phyloP scores from a whole-genome alignment of 2,888 invertebrate genomes.

The Sarcophaga subvicina region DNA sequence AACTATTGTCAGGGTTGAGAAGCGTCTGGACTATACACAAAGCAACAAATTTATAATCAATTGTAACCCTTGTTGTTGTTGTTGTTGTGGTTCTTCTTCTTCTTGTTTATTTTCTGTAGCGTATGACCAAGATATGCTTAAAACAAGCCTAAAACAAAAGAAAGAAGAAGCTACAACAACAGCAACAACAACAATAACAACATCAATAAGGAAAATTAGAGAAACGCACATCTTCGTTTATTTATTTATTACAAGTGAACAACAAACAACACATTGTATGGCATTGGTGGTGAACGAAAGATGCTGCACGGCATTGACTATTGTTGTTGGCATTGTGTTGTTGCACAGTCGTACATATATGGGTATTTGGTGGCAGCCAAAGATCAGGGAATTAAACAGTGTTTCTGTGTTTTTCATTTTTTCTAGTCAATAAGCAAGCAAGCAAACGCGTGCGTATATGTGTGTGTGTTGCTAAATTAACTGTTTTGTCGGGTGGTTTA shows the following conservation, averaged over 20 bases:
- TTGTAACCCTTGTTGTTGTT: conserved; percentile 28
- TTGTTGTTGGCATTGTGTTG: conserved; percentile 12
- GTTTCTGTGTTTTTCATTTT: neutral
- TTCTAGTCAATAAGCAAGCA: too few relatives aligned
- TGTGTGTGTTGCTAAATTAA: conserved; percentile 62
- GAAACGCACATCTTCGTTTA: conserved; percentile 42
- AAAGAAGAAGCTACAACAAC: neutral
- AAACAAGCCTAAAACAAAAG: conserved; percentile 18
- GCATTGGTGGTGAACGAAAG: conserved; percentile 20
- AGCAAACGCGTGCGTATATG: conserved; percentile 6
- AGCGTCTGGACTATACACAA: neutral
- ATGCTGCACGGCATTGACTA: conserved; percentile 19
- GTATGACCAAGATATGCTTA: neutral
- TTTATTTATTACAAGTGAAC: conserved; percentile 41
- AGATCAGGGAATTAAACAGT: conserved; percentile 52
- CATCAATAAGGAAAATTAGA: neutral
- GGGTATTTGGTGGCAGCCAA: conserved; percentile 9
- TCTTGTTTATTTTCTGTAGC: too few relatives aligned
- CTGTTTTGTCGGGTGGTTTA: conserved; percentile 69
- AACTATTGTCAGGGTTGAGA: conserved; percentile 15
- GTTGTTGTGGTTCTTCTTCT: too few relatives aligned
- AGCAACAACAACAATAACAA: neutral
- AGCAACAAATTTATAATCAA: conserved; percentile 50
- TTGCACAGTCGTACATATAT: neutral
- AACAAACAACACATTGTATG: conserved; percentile 8